These are phyloP conservation scores for Mareca strepera DNA, from an alignment of 2,797 vertebrate species.

Conservation along the genomic window DNA sequence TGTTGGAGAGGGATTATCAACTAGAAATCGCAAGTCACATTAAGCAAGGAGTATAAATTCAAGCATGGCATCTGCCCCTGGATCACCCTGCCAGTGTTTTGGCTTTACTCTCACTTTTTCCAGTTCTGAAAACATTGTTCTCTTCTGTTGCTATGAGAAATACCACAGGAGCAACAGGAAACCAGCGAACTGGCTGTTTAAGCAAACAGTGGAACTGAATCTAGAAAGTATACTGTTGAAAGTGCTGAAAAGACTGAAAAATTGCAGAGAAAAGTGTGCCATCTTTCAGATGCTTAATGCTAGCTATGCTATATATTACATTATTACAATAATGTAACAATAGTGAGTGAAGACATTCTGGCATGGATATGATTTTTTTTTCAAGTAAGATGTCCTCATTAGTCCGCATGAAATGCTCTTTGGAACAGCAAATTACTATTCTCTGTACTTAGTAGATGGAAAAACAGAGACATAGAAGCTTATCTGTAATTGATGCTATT, in stretches of 20 bases:
- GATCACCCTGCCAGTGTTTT: neutral
- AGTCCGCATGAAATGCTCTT: neutral
- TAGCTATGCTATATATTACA: neutral
- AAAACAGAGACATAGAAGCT: neutral
- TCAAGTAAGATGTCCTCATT: neutral
- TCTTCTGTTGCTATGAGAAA: conserved; percentile 14
- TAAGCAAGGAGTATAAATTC: neutral
- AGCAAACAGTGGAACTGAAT: conserved; percentile 38
- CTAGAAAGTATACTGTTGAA: neutral
- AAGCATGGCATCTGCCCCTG: neutral
- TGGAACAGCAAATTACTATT: neutral
- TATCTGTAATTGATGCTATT: neutral
- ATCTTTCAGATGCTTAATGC: neutral
- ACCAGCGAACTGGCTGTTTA: neutral
- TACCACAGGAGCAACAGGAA: conserved; percentile 23
- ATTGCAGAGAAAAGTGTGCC: neutral
- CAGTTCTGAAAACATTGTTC: conserved; percentile 19
- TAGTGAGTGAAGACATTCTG: neutral
- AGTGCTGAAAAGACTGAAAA: neutral
- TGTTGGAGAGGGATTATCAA: neutral
- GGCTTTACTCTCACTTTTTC: conserved; percentile 25
- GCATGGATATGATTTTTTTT: neutral
- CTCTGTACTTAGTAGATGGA: conserved; percentile 4
- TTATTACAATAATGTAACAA: neutral
- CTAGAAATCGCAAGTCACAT: neutral